phyloP scores from a whole-genome alignment of 2,113 vertebrate genomes.

The Rhombomys opimus region DNA sequence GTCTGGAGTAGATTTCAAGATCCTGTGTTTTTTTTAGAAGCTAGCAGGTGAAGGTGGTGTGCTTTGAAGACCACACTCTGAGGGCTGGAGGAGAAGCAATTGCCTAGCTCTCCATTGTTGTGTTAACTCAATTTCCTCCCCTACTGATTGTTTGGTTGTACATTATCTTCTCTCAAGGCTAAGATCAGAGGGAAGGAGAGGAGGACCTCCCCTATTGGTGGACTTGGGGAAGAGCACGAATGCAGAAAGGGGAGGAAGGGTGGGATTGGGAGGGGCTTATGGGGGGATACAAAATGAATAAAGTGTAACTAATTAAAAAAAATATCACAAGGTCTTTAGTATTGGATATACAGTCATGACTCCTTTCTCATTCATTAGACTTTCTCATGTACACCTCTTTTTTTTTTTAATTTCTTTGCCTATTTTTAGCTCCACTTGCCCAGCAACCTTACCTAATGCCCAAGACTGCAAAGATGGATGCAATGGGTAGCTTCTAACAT shows the following conservation, averaged over 20 bases:
- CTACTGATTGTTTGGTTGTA: conserved; percentile 16
- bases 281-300: no score
- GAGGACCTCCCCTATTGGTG: no score
- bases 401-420: neutral
- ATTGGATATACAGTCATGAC: neutral
- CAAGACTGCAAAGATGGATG: neutral
- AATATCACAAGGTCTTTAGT: neutral
- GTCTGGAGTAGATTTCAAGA: neutral
- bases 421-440: neutral
- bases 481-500: neutral
- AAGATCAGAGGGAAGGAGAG: no score
- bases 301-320: no score
- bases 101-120: neutral
- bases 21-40: neutral
- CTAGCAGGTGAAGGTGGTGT: neutral
- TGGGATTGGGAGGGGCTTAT: no score
- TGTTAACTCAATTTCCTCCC: neutral
- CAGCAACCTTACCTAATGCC: neutral
- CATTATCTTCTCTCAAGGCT: conserved; percentile 49
- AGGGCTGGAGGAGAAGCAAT: neutral
- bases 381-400: neutral
- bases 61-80: neutral
- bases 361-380: neutral
- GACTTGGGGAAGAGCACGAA: no score
- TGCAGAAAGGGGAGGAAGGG: no score